These are phyloP conservation scores for Campoplex capitator DNA, from an alignment of 2,888 invertebrate species.

Conservation along the genomic window DNA sequence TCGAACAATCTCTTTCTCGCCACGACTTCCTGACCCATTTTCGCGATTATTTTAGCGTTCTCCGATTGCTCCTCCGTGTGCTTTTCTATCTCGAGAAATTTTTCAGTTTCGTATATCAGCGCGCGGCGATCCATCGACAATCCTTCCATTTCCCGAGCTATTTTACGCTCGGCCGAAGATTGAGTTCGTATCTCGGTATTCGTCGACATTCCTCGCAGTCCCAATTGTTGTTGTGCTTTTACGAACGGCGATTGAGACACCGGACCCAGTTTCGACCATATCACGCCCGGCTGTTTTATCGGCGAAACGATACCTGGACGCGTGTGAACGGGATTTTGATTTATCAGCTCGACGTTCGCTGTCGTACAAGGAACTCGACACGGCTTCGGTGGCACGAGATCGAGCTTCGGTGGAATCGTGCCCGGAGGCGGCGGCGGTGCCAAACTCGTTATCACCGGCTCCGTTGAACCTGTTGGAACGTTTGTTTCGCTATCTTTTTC, in stretches of 20 bases:
- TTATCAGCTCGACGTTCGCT: constrained; percentile 76
- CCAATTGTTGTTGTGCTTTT: constrained; percentile 81
- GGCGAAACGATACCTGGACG: constrained; percentile 80
- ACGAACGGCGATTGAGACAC: constrained; percentile 83
- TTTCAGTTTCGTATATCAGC: constrained; percentile 77
- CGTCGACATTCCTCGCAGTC: constrained; percentile 68
- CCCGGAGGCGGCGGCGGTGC: constrained; percentile 81
- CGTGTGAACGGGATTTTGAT: constrained; percentile 78
- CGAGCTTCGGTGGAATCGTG: constrained; percentile 80
- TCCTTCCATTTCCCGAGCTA: constrained; percentile 76
- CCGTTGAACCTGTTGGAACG: constrained; percentile 62
- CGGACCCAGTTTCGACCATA: constrained; percentile 83
- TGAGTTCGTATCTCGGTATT: constrained; percentile 77
- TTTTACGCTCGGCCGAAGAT: constrained; percentile 82
- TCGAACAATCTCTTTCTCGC: constrained; percentile 68
- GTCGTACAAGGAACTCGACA: constrained; percentile 82
- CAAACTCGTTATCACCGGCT: constrained; percentile 77
- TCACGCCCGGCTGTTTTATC: constrained; percentile 77
- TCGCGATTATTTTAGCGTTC: constrained; percentile 75
- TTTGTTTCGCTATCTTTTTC: constrained; percentile 70
- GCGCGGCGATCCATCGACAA: constrained; percentile 68
- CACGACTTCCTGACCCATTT: constrained; percentile 72
- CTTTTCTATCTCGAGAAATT: constrained; percentile 78
- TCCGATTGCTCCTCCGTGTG: constrained; percentile 78
- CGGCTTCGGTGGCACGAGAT: constrained; percentile 83